phyloP scores from a whole-genome alignment of 2,113 vertebrate genomes.

The Zapus hudsonius region DNA sequence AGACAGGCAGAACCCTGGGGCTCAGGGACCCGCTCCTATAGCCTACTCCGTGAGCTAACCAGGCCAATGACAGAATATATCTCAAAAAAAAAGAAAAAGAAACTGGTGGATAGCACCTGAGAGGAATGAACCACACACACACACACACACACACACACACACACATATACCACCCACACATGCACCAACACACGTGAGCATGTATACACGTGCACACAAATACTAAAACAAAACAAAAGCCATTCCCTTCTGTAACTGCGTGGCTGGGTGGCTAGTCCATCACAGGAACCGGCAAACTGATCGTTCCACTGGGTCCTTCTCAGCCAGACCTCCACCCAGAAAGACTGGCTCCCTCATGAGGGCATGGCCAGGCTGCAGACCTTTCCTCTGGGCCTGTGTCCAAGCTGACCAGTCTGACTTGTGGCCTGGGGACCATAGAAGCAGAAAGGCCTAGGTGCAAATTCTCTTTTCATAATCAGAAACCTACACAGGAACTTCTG shows the following conservation, averaged over 20 bases:
- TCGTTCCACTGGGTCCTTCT: neutral
- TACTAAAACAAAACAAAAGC: neutral
- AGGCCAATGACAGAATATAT: too few relatives aligned
- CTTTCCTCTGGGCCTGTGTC: neutral
- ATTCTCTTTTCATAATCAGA: neutral
- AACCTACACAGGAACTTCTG: neutral
- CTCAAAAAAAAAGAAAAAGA: neutral
- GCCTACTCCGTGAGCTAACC: too few relatives aligned
- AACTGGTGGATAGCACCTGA: too few relatives aligned
- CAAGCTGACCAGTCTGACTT: neutral
- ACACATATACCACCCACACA: too few relatives aligned
- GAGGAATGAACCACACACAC: too few relatives aligned
- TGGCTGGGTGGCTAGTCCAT: neutral
- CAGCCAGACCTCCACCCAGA: neutral
- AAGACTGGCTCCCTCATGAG: neutral
- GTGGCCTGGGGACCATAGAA: neutral
- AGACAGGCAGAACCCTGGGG: too few relatives aligned
- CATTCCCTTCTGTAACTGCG: neutral
- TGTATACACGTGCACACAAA: too few relatives aligned
- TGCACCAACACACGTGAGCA: too few relatives aligned
- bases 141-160: too few relatives aligned
- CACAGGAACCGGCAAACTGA: neutral
- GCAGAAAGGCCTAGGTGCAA: neutral
- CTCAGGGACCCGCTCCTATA: too few relatives aligned
- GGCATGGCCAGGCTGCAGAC: accelerated